Conservation (phyloP, 2,888 invertebrate genomes). For the Saturnia japonica region DNA sequence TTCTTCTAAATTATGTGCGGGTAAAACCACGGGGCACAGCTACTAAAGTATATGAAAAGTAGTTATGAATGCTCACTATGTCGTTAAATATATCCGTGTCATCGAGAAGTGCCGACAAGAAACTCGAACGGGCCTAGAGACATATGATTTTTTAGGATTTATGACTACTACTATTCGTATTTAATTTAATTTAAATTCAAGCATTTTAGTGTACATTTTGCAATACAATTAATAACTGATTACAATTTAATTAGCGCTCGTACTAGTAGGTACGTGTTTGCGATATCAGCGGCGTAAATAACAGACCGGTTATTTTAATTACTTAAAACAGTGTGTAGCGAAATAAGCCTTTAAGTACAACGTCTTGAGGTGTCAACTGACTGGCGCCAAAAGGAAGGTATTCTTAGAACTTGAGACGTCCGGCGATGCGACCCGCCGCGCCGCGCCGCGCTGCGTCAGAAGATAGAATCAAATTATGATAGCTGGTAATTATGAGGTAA, state of each 20-base stretch:
- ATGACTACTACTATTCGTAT: not conserved
- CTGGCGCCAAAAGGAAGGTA: conserved; percentile 68
- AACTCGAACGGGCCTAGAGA: not conserved
- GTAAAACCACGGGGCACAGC: no score
- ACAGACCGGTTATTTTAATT: conserved; percentile 18
- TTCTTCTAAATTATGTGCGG: no score
- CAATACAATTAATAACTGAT: not conserved
- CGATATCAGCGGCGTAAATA: conserved; percentile 3
- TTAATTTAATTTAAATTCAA: not conserved
- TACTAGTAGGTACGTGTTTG: not conserved
- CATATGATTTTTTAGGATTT: not conserved
- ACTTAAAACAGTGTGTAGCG: conserved; percentile 21
- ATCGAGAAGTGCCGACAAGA: no score
- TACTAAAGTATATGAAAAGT: no score
- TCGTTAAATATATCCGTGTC: no score
- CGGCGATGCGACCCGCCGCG: conserved; percentile 46
- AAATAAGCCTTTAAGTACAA: conserved; percentile 27
- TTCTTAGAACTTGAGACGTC: conserved; percentile 59
- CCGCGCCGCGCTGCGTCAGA: conserved; percentile 41
- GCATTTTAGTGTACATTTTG: not conserved
- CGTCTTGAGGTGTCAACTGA: conserved; percentile 56
- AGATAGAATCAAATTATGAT: conserved; percentile 34
- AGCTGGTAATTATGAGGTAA: conserved; percentile 36
- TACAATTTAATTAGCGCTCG: not conserved
- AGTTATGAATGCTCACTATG: no score